Base-by-base conservation (phyloP, 1,140 invertebrate species). In the Leptinotarsa texana region DNA sequence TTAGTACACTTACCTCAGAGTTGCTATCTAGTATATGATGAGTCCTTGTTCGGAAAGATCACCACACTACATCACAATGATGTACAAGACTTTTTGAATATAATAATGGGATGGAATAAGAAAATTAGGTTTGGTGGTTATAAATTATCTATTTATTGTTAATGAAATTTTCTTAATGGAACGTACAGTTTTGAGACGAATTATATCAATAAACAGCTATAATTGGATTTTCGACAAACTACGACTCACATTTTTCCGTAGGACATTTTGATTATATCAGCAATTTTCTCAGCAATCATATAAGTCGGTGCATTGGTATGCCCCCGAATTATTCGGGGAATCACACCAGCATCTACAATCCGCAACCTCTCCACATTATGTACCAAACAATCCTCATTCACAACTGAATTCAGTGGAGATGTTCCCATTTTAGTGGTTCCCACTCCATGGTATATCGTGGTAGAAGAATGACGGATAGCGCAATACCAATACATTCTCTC, bases 351-450 rank as follows among this genome's bases (percentile, higher is more conserved):
- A 78, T 89, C 88, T 0, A 83, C 85, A 4, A 89, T 85, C 69
- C 88, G 80, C 22, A 89, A 77, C 6, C 82, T 79, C 15, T 82
- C 24, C 4, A 89, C 73, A 4, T 86, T 87, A 67, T 84, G 74
- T 6, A 88, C 87, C 67, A 77, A 81, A 4, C 87, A 79, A 71
- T 73, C 48, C 6, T 78, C 65, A 80, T 89, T 87, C 51, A 89
- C 85, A 18, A 89, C 88, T 15, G 74, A 75, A 0, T 88, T 82
- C 51, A 84, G 82, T 0, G 76, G 72, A 77, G 89, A 88, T 0
- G 80, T 77, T 0, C 90, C 90, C 90, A 92, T 91, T 82, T 87
- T 89, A 69, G 88, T 89, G 2, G 88, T 88, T 0, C 90, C 89
- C 0, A 81, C 80, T 74, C 90, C 89, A 82, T 91, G 90, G 42